Evolutionary conservation across 2,888 invertebrate species (phyloP).

Genomic region (Nemotelus nigrinus): DNA sequence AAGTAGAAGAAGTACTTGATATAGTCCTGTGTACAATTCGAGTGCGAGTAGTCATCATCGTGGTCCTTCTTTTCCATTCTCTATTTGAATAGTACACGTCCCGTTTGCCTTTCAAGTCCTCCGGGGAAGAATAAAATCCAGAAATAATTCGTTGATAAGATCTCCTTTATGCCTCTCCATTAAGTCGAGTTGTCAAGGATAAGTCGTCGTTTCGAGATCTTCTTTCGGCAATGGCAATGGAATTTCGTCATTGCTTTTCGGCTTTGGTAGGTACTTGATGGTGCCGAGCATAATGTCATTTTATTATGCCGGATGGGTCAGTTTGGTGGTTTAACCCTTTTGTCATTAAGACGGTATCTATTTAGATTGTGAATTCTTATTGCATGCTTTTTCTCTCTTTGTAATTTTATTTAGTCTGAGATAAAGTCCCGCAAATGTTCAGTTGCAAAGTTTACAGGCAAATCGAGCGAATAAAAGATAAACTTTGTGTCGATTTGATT

Average conservation of each 20-base stretch:
- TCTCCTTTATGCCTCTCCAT: slow-evolving; percentile 49
- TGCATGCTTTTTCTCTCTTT: too few species aligned
- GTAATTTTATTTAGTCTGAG: too few species aligned
- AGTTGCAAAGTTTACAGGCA: too few species aligned
- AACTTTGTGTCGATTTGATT: too few species aligned
- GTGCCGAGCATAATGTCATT: neutral
- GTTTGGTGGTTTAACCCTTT: slow-evolving; percentile 14
- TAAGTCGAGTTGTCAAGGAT: slow-evolving; percentile 49
- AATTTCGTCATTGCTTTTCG: slow-evolving; percentile 13
- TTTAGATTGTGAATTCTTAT: too few species aligned
- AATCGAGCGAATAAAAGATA: too few species aligned
- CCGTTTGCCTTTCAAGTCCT: slow-evolving; percentile 46
- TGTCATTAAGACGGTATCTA: too few species aligned
- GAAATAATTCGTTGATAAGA: slow-evolving; percentile 50
- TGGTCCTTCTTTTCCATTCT: neutral
- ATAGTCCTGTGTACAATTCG: slow-evolving; percentile 28
- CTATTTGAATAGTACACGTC: slow-evolving; percentile 17
- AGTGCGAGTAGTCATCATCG: neutral
- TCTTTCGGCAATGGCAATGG: slow-evolving; percentile 19
- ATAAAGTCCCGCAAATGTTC: too few species aligned
- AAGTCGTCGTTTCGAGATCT: slow-evolving; percentile 35
- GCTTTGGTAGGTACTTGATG: neutral
- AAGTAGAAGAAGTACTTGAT: slow-evolving; percentile 20
- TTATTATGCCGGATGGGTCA: slow-evolving; percentile 18
- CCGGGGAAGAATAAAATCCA: slow-evolving; percentile 49